Conservation (phyloP, 2,113 vertebrate genomes). For the Benthochromis sp. region DNA sequence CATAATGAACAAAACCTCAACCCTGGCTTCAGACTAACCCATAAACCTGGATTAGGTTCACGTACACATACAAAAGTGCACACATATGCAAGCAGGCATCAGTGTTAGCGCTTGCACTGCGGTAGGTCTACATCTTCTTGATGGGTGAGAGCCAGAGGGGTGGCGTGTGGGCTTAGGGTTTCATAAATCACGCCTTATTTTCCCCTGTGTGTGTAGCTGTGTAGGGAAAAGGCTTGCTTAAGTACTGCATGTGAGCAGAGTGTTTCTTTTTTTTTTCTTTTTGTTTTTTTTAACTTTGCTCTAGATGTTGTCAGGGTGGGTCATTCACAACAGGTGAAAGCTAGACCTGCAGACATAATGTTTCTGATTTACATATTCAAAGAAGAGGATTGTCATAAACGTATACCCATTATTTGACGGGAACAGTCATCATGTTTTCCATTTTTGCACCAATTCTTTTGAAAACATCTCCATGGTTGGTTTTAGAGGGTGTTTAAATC, state of each 20-base stretch:
- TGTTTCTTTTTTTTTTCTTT: neutral
- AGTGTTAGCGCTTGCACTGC: slow-evolving; percentile 42
- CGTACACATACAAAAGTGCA: slow-evolving; percentile 14
- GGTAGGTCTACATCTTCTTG: slow-evolving; percentile 62
- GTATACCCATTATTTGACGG: neutral
- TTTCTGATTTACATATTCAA: neutral
- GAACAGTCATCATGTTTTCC: neutral
- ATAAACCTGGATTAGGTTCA: slow-evolving; percentile 56
- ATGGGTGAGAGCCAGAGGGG: slow-evolving; percentile 73
- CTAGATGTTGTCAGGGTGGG: neutral
- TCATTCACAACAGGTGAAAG: slow-evolving; percentile 23
- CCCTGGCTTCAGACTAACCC: slow-evolving; percentile 40
- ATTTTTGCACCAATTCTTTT: neutral
- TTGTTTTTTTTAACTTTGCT: neutral
- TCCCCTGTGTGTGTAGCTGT: neutral
- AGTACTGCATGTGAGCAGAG: neutral
- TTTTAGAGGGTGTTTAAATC: neutral
- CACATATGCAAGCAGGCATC: slow-evolving; percentile 30
- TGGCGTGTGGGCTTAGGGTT: slow-evolving; percentile 71
- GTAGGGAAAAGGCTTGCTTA: neutral
- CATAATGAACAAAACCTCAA: slow-evolving; percentile 50
- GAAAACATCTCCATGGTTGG: neutral
- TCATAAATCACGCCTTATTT: slow-evolving; percentile 62
- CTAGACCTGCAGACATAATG: neutral
- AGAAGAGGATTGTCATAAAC: neutral